Conservation (phyloP, 2,888 invertebrate species). For the Cybosia mesomella region DNA sequence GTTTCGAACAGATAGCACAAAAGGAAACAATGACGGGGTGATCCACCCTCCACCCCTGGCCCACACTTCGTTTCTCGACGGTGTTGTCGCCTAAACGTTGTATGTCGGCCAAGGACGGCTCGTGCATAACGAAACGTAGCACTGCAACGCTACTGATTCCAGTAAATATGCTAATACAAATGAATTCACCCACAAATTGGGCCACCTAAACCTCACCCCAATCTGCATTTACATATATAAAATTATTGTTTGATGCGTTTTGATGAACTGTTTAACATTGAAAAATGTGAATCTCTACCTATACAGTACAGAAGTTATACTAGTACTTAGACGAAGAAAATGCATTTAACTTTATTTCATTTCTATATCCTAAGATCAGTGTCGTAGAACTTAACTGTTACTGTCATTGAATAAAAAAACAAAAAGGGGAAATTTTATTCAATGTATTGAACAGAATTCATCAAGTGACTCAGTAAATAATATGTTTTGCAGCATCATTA, state of each 20-base stretch:
- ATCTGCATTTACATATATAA: constrained; percentile 20
- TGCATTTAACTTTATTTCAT: background rate
- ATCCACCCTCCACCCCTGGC: constrained; percentile 66
- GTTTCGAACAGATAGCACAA: constrained; percentile 61
- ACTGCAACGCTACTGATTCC: constrained; percentile 55
- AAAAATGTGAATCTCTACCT: no score
- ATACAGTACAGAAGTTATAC: no score
- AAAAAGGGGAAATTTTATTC: background rate
- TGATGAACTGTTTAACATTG: background rate
- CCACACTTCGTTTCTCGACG: constrained; percentile 51
- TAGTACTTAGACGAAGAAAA: no score
- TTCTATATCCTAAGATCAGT: background rate
- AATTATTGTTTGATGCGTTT: background rate
- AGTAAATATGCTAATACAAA: constrained; percentile 53
- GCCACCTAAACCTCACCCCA: constrained; percentile 49
- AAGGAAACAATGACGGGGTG: constrained; percentile 74
- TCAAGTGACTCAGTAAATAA: background rate
- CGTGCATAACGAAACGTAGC: constrained; percentile 59
- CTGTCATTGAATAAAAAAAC: background rate
- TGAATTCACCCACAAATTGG: constrained; percentile 60
- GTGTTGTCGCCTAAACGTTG: constrained; percentile 73
- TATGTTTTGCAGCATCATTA: background rate
- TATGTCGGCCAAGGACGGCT: constrained; percentile 80
- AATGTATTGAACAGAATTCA: background rate
- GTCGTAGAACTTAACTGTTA: no score